A percentile compares a stretch with the other conserved stretches of the same genome.
These are phyloP conservation scores for Odontocolon sp. DNA, from an alignment of 2,888 invertebrate genomes.

Conservation along the genomic window DNA sequence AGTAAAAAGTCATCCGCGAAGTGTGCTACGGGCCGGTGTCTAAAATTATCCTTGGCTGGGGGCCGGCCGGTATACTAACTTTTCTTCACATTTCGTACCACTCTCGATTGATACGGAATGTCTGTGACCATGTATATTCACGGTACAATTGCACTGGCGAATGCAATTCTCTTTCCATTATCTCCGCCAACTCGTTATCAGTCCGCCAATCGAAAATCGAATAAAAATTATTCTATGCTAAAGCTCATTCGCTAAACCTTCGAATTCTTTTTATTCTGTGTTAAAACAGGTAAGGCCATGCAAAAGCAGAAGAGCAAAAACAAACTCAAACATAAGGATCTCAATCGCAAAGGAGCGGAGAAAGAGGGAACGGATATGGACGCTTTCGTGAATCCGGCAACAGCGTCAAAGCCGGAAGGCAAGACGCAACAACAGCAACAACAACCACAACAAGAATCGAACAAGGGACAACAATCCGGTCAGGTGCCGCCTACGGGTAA, in stretches of 20 bases:
- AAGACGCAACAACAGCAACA: constrained; percentile 61
- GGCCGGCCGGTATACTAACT: constrained; percentile 71
- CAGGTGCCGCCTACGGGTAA: constrained; percentile 47
- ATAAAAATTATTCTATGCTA: not conserved
- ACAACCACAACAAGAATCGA: constrained; percentile 53
- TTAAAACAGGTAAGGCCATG: constrained; percentile 74
- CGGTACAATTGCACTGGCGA: not conserved
- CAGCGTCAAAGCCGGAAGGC: constrained; percentile 62
- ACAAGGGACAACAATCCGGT: constrained; percentile 57
- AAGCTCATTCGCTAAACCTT: not conserved
- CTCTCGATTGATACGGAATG: constrained; percentile 48
- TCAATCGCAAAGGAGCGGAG: constrained; percentile 83
- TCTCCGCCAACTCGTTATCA: not conserved
- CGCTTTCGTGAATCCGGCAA: constrained; percentile 81
- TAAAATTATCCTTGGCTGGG: constrained; percentile 74
- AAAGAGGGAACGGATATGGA: constrained; percentile 85
- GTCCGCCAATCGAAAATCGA: not conserved
- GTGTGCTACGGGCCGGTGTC: constrained; percentile 67
- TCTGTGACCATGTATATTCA: not conserved
- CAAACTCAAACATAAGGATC: constrained; percentile 82
- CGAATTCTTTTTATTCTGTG: constrained; percentile 19
- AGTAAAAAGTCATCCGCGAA: constrained; percentile 66
- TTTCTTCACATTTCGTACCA: constrained; percentile 69
- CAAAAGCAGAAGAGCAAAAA: constrained; percentile 82
- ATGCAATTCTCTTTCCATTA: not conserved